phyloP scores from a whole-genome alignment of 1,140 invertebrate genomes.

The Rhopalosiphum padi region DNA sequence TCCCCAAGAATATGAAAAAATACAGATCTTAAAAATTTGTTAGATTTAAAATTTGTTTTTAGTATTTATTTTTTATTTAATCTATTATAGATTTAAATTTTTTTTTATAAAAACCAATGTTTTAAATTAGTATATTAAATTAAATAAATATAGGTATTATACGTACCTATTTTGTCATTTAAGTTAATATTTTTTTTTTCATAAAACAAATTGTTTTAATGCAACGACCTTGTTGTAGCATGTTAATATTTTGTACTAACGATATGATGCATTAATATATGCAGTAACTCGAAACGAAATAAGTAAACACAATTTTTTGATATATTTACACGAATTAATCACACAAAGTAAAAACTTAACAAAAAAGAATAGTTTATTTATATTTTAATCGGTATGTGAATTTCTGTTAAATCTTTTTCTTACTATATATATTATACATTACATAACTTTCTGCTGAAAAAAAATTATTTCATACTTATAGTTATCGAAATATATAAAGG shows the following conservation, averaged over 20 bases:
- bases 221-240: neutral
- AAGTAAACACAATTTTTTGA: conserved; percentile 31
- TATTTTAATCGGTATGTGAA: conserved; percentile 11
- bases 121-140: neutral
- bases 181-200: neutral
- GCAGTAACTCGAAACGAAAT: neutral
- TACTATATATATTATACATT: neutral
- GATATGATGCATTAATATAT: neutral
- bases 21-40: neutral
- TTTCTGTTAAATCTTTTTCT: conserved; percentile 13
- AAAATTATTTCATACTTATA: conserved; percentile 2
- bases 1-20: neutral
- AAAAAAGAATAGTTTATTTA: conserved; percentile 10
- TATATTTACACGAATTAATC: conserved; percentile 28
- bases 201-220: neutral
- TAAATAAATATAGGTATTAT: neutral
- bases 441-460: neutral
- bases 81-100: neutral
- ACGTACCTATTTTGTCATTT: neutral
- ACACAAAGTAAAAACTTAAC: conserved; percentile 2
- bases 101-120: neutral
- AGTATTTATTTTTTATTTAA: neutral
- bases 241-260: conserved; percentile 21
- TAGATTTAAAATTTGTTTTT: neutral
- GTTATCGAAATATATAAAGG: neutral